Percentiles rank a stretch among this genome's conserved stretches.
phyloP scores from a whole-genome alignment of 2,113 vertebrate genomes.

The Mustela nigripes region DNA sequence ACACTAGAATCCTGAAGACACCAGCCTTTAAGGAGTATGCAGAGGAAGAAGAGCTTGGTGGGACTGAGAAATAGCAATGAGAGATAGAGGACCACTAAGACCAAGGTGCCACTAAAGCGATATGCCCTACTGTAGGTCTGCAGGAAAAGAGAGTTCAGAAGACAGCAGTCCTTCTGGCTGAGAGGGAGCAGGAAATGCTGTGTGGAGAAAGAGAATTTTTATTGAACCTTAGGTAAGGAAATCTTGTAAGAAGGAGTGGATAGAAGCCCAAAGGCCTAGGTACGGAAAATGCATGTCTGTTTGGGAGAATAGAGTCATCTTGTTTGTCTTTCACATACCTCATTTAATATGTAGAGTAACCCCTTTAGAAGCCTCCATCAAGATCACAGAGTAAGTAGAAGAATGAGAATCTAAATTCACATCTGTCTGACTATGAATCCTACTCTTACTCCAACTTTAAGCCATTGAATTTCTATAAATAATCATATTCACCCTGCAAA shows the following conservation, averaged over 20 bases:
- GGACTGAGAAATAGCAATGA: background rate
- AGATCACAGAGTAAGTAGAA: background rate
- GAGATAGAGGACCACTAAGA: background rate
- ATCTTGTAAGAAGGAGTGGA: background rate
- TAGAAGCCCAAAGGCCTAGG: background rate
- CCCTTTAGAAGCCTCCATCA: background rate
- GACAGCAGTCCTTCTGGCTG: background rate
- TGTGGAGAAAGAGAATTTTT: background rate
- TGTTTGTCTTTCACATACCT: background rate
- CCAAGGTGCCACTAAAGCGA: background rate
- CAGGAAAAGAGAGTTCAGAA: background rate
- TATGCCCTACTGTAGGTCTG: background rate
- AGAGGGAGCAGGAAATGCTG: background rate
- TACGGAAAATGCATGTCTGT: background rate
- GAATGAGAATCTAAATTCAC: background rate
- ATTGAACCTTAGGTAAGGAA: background rate
- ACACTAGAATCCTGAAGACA: background rate
- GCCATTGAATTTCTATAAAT: background rate
- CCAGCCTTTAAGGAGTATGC: background rate
- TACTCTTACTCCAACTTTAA: background rate
- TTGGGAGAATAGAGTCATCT: background rate
- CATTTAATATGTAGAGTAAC: background rate
- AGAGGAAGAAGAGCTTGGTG: background rate
- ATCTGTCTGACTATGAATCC: background rate
- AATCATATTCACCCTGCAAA: background rate